Conservation (phyloP, 2,113 vertebrate species). For the Neodontobutis hainanensis region DNA sequence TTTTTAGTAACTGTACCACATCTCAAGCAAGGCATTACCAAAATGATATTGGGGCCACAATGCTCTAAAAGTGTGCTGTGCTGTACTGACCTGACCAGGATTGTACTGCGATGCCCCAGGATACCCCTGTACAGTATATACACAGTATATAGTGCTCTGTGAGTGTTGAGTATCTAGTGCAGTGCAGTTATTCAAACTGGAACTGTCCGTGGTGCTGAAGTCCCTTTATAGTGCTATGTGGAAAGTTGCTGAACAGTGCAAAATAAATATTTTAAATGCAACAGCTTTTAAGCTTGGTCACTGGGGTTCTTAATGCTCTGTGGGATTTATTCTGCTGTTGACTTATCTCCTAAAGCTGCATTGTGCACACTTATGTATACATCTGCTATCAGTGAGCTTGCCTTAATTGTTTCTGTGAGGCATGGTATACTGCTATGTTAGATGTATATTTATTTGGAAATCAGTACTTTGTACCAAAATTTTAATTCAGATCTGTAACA, state of each 20-base stretch:
- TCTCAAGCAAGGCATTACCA: not conserved
- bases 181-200: not conserved
- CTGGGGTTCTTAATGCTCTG: slow-evolving; percentile 16
- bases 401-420: not conserved
- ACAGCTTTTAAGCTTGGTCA: slow-evolving; percentile 7
- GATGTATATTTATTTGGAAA: not conserved
- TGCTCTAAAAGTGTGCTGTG: slow-evolving; percentile 2
- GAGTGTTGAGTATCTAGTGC: not conserved
- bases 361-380: slow-evolving; percentile 12
- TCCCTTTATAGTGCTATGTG: not conserved
- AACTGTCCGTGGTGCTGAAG: slow-evolving; percentile 11
- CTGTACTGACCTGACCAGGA: slow-evolving; percentile 5
- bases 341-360: slow-evolving; percentile 15
- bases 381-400: slow-evolving; percentile 7
- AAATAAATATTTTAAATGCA: slow-evolving; percentile 3
- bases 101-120: not conserved
- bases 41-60: slow-evolving; percentile 9
- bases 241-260: not conserved
- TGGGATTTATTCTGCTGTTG: slow-evolving; percentile 12
- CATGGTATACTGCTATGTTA: not conserved
- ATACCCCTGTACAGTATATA: slow-evolving; percentile 1
- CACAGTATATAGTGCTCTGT: not conserved
- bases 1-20: not conserved
- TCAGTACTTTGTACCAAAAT: not conserved
- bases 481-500: no score